Evolutionary conservation across 2,113 vertebrate species (phyloP).

Genomic region (Cettia cetti): DNA sequence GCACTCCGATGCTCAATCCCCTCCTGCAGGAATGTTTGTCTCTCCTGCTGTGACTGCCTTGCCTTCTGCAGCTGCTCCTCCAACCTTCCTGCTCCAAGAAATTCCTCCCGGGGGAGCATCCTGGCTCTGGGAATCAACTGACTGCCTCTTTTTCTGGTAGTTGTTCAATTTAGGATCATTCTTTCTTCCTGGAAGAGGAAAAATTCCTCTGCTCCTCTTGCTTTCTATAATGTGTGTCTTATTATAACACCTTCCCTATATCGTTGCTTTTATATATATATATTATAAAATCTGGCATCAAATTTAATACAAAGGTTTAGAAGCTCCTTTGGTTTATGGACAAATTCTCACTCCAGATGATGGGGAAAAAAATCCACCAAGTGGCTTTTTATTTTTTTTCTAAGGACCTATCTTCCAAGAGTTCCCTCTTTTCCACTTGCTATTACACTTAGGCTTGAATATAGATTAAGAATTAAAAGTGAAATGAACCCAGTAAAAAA

Average conservation of each 20-base stretch:
- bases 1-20: not conserved
- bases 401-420: not conserved
- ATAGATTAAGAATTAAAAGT: slow-evolving; percentile 44
- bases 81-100: not conserved
- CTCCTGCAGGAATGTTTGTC: not conserved
- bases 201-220: not conserved
- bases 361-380: not conserved
- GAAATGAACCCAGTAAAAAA: slow-evolving; percentile 17
- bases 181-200: not conserved
- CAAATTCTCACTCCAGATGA: not conserved
- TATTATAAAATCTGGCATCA: not conserved
- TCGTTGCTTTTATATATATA: not conserved
- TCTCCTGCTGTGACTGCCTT: not conserved
- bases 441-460: slow-evolving; percentile 5
- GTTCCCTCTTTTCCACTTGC: not conserved
- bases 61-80: not conserved
- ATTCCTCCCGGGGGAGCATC: not conserved
- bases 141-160: not conserved
- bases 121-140: not conserved
- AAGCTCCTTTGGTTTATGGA: not conserved
- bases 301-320: not conserved
- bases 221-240: not conserved
- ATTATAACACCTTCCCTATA: not conserved
- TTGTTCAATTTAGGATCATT: not conserved
- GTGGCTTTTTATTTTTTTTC: not conserved